A percentile compares a stretch with the other conserved stretches of the same genome.
Conservation (phyloP, 2,888 invertebrate species). For the Drosophila monieri region DNA sequence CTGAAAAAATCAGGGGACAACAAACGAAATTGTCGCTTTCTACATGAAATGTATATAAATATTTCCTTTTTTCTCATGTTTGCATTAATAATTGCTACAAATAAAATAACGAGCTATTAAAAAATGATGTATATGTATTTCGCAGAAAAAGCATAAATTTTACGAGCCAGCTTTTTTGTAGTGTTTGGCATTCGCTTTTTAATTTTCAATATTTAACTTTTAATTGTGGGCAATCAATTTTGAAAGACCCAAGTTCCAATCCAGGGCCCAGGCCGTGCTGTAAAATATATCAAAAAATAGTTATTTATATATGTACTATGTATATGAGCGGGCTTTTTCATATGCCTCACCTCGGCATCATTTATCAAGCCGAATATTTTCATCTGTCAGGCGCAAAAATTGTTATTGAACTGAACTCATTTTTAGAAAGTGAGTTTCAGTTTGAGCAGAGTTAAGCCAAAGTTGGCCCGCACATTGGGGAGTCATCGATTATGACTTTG, state of each 20-base stretch:
- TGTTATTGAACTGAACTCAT: constrained; percentile 70
- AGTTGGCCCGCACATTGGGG: constrained; percentile 38
- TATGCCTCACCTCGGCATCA: constrained; percentile 30
- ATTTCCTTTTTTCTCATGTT: constrained; percentile 45
- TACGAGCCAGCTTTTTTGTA: constrained; percentile 19
- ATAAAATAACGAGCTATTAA: constrained; percentile 74
- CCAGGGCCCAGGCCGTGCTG: constrained; percentile 32
- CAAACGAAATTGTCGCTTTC: constrained; percentile 58
- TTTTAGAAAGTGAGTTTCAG: constrained; percentile 69
- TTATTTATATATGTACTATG: constrained; percentile 19
- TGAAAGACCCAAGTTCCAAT: constrained; percentile 42
- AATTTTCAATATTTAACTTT: constrained; percentile 77
- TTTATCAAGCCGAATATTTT: constrained; percentile 51
- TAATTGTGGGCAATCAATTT: constrained; percentile 77
- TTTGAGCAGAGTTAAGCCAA: constrained; percentile 23
- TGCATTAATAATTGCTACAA: constrained; percentile 77
- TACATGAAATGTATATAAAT: constrained; percentile 43
- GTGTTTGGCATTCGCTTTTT: constrained; percentile 56
- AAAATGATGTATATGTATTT: constrained; percentile 42
- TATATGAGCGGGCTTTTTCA: constrained; percentile 25
- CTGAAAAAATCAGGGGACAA: constrained; percentile 54
- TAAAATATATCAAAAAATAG: constrained; percentile 70
- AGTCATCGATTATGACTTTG: constrained; percentile 51
- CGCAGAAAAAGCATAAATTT: constrained; percentile 36
- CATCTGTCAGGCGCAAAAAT: constrained; percentile 61